phyloP scores from a whole-genome alignment of 2,888 invertebrate species.

The Protonemura montana region DNA sequence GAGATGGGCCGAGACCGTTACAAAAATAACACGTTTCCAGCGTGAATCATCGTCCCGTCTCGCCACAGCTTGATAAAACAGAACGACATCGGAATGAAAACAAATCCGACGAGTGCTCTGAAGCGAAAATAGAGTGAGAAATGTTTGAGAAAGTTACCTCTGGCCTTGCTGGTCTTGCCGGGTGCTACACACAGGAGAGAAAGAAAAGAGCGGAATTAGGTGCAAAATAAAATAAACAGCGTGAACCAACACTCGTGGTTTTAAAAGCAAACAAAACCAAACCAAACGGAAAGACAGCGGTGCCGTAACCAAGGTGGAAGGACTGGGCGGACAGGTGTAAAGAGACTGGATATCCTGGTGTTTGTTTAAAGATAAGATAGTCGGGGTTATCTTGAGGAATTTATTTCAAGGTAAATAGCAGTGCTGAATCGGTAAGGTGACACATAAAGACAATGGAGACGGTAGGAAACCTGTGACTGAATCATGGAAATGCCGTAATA shows the following conservation, averaged over 20 bases:
- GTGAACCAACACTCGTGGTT: neutral
- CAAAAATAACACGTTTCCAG: too few relatives aligned
- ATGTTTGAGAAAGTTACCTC: conserved; percentile 74
- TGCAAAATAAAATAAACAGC: conserved; percentile 46
- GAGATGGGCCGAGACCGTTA: too few relatives aligned
- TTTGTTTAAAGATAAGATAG: conserved; percentile 19
- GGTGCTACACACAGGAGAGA: conserved; percentile 67
- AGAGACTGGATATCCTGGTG: neutral
- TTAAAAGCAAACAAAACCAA: conserved; percentile 46
- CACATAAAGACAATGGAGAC: too few relatives aligned
- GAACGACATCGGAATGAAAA: too few relatives aligned
- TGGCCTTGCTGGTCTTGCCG: conserved; percentile 77
- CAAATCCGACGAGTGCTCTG: too few relatives aligned
- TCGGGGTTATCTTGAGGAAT: neutral
- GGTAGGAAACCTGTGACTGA: too few relatives aligned
- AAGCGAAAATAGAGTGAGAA: conserved; percentile 9
- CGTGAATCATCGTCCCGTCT: too few relatives aligned
- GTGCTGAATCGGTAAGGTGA: too few relatives aligned
- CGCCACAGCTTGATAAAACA: too few relatives aligned
- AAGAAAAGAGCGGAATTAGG: conserved; percentile 50
- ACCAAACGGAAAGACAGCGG: conserved; percentile 26
- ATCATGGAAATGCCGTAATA: too few relatives aligned
- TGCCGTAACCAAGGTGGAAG: neutral
- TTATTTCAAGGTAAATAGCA: too few relatives aligned
- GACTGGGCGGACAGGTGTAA: neutral